Conservation (phyloP, 2,888 invertebrate genomes). For the Macrosiphum euphorbiae region DNA sequence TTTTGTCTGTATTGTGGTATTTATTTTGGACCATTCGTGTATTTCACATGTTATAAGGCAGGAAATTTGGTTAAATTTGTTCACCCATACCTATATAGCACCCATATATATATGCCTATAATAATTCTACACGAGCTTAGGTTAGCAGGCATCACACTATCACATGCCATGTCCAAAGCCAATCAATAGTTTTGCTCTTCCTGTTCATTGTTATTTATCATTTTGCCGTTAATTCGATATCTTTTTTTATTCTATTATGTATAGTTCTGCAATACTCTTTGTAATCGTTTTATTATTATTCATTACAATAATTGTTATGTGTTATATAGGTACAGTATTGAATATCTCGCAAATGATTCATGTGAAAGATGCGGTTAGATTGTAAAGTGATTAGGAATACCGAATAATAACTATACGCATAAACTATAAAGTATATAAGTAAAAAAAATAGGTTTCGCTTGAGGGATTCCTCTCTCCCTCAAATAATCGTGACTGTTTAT, state of each 20-base stretch:
- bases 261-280: constrained; percentile 24
- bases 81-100: not conserved
- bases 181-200: constrained; percentile 54
- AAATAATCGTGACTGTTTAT: constrained; percentile 30
- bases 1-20: not conserved
- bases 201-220: constrained; percentile 46
- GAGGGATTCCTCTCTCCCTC: constrained; percentile 28
- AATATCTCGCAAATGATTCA: constrained; percentile 45
- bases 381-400: constrained; percentile 47
- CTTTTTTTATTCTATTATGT: constrained; percentile 10
- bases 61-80: constrained; percentile 52
- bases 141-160: not conserved
- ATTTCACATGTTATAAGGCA: not conserved
- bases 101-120: not conserved
- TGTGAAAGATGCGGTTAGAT: constrained; percentile 42
- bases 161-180: constrained; percentile 32
- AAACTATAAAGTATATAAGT: constrained; percentile 7
- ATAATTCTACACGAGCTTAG: not conserved
- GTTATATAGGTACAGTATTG: not conserved
- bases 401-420: constrained; percentile 40
- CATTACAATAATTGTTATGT: constrained; percentile 7
- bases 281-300: constrained; percentile 29
- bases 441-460: constrained; percentile 50
- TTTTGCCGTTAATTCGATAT: constrained; percentile 40
- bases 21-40: not conserved